These are phyloP conservation scores for Sebastes kiyomatsui DNA, from an alignment of 2,797 vertebrate species.

Conservation along the genomic window DNA sequence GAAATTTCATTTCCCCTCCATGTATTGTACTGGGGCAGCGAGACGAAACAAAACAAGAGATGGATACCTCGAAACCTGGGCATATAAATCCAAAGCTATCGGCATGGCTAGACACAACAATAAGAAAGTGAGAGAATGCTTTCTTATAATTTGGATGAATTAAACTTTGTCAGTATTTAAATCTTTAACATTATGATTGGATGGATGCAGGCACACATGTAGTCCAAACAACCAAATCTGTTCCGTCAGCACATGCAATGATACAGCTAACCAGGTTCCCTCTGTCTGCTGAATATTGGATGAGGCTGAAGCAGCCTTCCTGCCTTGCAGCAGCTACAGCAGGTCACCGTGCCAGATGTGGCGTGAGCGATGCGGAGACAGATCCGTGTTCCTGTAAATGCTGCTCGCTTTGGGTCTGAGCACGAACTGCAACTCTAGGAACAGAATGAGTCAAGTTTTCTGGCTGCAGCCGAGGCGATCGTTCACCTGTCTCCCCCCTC, in stretches of 20 bases:
- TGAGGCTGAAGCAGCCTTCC: constrained; percentile 35
- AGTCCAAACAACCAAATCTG: constrained; percentile 10
- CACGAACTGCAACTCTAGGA: constrained; percentile 29
- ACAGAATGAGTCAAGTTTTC: constrained; percentile 37
- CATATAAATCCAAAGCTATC: neutral
- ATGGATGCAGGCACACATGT: neutral
- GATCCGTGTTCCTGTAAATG: constrained; percentile 54
- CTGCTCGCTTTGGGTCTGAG: constrained; percentile 32
- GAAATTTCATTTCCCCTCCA: neutral
- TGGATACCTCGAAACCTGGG: neutral
- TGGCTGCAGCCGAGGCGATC: neutral
- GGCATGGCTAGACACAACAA: no score
- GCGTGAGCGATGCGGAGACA: constrained; percentile 32
- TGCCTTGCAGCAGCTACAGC: constrained; percentile 37
- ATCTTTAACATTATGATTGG: neutral
- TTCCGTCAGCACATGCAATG: constrained; percentile 12
- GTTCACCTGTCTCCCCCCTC: neutral
- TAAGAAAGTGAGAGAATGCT: neutral
- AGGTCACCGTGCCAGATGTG: constrained; percentile 51
- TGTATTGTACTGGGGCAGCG: neutral
- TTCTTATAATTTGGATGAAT: neutral
- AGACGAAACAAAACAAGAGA: neutral
- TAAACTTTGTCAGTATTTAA: neutral
- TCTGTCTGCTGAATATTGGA: constrained; percentile 52
- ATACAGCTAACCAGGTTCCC: constrained; percentile 12